Base-by-base conservation (phyloP, 2,113 vertebrate species). In the Piaya cayana region DNA sequence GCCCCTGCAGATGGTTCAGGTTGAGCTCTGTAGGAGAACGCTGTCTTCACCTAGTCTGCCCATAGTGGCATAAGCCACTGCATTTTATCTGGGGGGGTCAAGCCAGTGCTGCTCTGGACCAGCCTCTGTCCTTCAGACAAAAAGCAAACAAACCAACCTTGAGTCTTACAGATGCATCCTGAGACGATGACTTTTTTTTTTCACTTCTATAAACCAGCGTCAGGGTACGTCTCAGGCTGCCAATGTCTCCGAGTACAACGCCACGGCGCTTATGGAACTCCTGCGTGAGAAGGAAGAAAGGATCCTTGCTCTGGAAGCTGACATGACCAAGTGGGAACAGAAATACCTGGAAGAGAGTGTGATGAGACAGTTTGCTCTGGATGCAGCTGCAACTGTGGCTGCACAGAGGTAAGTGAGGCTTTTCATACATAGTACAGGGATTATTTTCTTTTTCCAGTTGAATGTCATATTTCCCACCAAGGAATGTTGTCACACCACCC, bases 291-390 rank as follows among this genome's bases (percentile, higher is more conserved):
- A 99, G 92, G 99, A 99, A 22, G 99, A 99, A 86, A 97, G 99
- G 39, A 99, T 99, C 90, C 98, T 99, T 50, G 99, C 99, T 43
- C 97, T 99, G 96, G 99, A 99, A 97, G 99, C 99, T 3, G 99
- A 99, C 97, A 99, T 99, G 99, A 99, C 99, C 77, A 99, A 99
- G 93, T 99, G 99, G 99, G 99, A 99, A 58, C 99, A 99, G 97
- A 99, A 99, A 29, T 99, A 99, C 93, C 97, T 99, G 96, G 99
- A 99, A 95, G 99, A 99, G 96, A 99, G 99, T 2, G 99, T 99
- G 93, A 99, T 99, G 99, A 98, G 99, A 85, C 99, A 99, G 97
- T 99, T 99, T 62, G 99, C 99, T 67, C 96, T 99, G 95, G 99
- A 99, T 89, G 99, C 99, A 7, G 99, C 99, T 5, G 99, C 99